Evolutionary conservation across 2,888 invertebrate genomes (phyloP).

Genomic region (Lutraria lutraria): DNA sequence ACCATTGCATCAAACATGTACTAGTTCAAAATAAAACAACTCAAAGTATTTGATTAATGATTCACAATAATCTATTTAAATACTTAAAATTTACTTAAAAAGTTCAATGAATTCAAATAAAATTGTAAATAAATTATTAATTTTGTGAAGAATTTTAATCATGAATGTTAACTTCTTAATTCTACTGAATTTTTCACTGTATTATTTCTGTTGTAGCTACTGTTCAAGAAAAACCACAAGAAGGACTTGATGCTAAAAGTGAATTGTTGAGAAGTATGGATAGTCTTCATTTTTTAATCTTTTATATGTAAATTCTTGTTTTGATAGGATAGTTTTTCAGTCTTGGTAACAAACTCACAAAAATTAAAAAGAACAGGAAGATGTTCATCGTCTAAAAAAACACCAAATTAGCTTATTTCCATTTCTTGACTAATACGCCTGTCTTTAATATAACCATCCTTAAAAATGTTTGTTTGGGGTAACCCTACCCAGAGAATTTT

Average conservation of each 20-base stretch:
- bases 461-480: too few relatives aligned
- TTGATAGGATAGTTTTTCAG: neutral
- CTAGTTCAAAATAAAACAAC: neutral
- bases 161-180: neutral
- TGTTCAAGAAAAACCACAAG: conserved; percentile 66
- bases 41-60: too few relatives aligned
- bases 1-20: too few relatives aligned
- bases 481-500: too few relatives aligned
- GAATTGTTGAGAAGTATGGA: conserved; percentile 64
- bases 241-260: conserved; percentile 67
- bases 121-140: too few relatives aligned
- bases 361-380: neutral
- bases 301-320: neutral
- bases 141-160: neutral
- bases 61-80: too few relatives aligned
- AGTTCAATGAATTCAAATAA: too few relatives aligned
- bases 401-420: neutral
- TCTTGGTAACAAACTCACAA: neutral
- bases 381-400: neutral
- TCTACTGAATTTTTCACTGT: neutral
- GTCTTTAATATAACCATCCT: too few relatives aligned
- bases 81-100: too few relatives aligned
- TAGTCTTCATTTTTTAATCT: neutral
- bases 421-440: too few relatives aligned
- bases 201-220: conserved; percentile 52